Evolutionary conservation across 2,113 vertebrate species (phyloP).

Genomic region (Phrynosoma platyrhinos): DNA sequence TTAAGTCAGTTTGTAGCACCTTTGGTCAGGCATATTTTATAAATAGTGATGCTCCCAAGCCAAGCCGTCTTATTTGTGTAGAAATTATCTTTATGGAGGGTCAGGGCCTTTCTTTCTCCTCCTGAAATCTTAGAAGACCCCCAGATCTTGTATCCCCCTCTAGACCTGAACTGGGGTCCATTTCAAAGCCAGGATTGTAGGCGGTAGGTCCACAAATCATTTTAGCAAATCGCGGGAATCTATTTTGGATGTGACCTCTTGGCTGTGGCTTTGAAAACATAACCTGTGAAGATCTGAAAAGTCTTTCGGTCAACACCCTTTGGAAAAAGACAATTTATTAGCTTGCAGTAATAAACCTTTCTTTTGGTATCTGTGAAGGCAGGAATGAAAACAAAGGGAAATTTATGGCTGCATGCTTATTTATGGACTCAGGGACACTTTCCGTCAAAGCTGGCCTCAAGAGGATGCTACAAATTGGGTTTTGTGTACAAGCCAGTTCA

Average conservation of each 20-base stretch:
- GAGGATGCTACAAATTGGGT: background rate
- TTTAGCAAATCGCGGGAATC: slow-evolving; percentile 49
- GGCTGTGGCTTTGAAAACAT: slow-evolving; percentile 51
- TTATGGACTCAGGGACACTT: slow-evolving; percentile 14
- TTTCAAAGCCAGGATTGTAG: slow-evolving; percentile 58
- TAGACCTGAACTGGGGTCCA: slow-evolving; percentile 43
- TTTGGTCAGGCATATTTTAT: slow-evolving; percentile 37
- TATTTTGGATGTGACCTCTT: slow-evolving; percentile 49
- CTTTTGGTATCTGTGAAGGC: slow-evolving; percentile 37
- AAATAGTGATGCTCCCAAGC: slow-evolving; percentile 4
- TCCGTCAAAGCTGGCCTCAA: background rate
- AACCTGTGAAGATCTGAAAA: slow-evolving; percentile 51
- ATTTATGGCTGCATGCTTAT: slow-evolving; percentile 37
- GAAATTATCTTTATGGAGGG: slow-evolving; percentile 51
- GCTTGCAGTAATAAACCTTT: slow-evolving; percentile 20
- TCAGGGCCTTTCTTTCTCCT: slow-evolving; percentile 55
- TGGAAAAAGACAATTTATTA: slow-evolving; percentile 38
- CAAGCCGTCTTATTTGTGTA: slow-evolving; percentile 34
- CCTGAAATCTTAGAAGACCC: slow-evolving; percentile 57
- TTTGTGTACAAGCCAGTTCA: too few relatives aligned
- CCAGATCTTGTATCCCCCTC: slow-evolving; percentile 34
- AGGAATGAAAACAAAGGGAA: slow-evolving; percentile 41
- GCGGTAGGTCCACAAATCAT: slow-evolving; percentile 41
- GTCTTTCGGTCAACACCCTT: slow-evolving; percentile 44
- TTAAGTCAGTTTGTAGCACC: slow-evolving; percentile 2